Evolutionary conservation across 2,113 vertebrate species (phyloP), one percentile per base, ranked within the genome.

Genomic region (Hypanus sabinus): DNA sequence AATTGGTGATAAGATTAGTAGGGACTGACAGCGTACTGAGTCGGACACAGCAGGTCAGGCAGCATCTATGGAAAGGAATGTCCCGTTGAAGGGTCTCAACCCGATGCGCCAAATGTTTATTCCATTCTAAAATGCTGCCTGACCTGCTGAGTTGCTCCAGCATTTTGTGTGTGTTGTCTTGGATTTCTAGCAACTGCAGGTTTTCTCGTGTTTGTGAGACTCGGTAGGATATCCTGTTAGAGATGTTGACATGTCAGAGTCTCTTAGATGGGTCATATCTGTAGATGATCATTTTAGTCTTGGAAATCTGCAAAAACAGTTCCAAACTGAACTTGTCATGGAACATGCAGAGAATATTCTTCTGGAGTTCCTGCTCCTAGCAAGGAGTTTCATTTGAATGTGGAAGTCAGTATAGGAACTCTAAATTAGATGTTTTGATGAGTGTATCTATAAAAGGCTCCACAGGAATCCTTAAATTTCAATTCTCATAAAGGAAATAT

Each of bases 11-110:
- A 65, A 65, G 2, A 5, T 24, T 33, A 27, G 5, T 88, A 16
- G 27, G n/a, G n/a, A 18, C 5, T 12, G 12, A n/a, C 0, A 5
- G 12, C 0, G 33, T 4, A 57, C 2, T 46, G 2, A 3, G 46
- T 46, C 46, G 46, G 46, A 46, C 46, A 46, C 46, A 46, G 46
- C 46, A 46, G 46, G 46, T 46, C 46, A 46, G 46, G 46, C 46
- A 46, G 46, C 46, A 46, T 46, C 46, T 46, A 46, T 46, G 46
- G 46, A 46, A 46, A 46, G 46, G 46, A 46, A 46, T 1, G 46
- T 46, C 46, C 46, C 46, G 46, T 46, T 46, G 46, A 46, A 46
- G 46, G 4, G 46, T 46, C 46, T 46, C 4, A 3, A 46, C 46
- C 46, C 4, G 46, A 46, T 3, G 46, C 4, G 46, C 46, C 4